Conservation (phyloP, 2,888 invertebrate species). For the Nomada ferruginata region DNA sequence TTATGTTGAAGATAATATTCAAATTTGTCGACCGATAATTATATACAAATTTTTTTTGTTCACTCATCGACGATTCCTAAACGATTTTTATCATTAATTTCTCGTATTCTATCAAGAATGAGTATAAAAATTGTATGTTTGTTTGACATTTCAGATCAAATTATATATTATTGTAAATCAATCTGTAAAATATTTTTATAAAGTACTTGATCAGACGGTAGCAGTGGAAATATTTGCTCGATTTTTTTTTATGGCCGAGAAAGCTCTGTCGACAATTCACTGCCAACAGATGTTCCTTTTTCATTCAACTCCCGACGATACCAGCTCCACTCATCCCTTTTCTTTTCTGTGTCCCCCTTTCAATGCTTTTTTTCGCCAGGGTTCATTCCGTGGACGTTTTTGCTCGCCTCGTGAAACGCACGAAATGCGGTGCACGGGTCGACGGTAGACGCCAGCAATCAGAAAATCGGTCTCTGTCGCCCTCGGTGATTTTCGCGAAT, state of each 20-base stretch:
- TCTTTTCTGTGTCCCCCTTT: constrained; percentile 1
- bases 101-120: too few relatives aligned
- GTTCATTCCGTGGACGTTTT: constrained; percentile 24
- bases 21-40: too few relatives aligned
- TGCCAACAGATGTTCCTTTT: constrained; percentile 24
- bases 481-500: constrained; percentile 47
- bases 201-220: too few relatives aligned
- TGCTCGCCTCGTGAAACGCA: constrained; percentile 32
- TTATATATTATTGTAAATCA: too few relatives aligned
- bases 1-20: too few relatives aligned
- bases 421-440: constrained; percentile 25
- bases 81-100: too few relatives aligned
- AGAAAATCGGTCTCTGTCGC: constrained; percentile 39
- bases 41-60: too few relatives aligned
- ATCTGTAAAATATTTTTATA: too few relatives aligned
- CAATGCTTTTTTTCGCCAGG: constrained; percentile 4
- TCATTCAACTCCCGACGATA: constrained; percentile 20
- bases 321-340: neutral
- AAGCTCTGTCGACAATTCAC: constrained; percentile 37
- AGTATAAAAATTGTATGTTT: too few relatives aligned
- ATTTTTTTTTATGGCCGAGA: constrained; percentile 4
- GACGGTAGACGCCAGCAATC: constrained; percentile 44
- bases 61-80: too few relatives aligned
- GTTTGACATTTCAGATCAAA: too few relatives aligned
- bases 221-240: neutral